Evolutionary conservation across 1,140 invertebrate species (phyloP).

Genomic region (Procambarus clarkii): DNA sequence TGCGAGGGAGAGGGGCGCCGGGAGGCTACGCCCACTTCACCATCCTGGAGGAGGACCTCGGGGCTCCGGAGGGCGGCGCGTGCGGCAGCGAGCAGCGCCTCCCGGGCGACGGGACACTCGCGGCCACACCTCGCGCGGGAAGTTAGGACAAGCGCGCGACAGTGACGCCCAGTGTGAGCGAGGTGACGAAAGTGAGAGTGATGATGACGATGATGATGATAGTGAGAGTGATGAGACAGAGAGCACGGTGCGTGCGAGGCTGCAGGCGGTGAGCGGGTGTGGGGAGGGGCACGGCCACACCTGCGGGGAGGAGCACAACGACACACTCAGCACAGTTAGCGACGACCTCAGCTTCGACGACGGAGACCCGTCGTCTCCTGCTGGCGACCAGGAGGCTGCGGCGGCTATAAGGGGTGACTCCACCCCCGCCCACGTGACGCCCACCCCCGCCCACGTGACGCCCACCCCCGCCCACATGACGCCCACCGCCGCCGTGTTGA

Average conservation of each 20-base stretch:
- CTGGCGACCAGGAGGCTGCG: not conserved
- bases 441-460: not conserved
- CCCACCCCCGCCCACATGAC: not conserved
- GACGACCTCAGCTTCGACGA: slow-evolving; percentile 63
- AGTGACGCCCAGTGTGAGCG: not conserved
- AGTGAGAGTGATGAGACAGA: slow-evolving; percentile 67
- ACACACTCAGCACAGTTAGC: slow-evolving; percentile 58
- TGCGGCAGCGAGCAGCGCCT: not conserved
- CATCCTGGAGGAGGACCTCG: slow-evolving; percentile 27
- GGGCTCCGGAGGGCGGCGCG: not conserved
- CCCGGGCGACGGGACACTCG: not conserved
- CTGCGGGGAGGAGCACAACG: slow-evolving; percentile 54
- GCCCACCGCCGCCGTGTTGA: not conserved
- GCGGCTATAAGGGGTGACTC: not conserved
- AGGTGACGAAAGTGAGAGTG: not conserved
- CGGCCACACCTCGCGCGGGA: not conserved
- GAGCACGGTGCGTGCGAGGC: slow-evolving; percentile 60
- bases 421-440: not conserved
- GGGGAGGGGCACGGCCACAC: not conserved
- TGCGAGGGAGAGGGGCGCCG: not conserved
- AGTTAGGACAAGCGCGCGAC: not conserved
- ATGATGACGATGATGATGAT: slow-evolving; percentile 48
- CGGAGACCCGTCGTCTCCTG: slow-evolving; percentile 17
- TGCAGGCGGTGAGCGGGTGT: not conserved
- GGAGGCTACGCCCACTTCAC: not conserved